Evolutionary conservation across 1,140 invertebrate species (phyloP), one percentile per base, ranked within the genome.

Genomic region (Adoxophyes honmai): DNA sequence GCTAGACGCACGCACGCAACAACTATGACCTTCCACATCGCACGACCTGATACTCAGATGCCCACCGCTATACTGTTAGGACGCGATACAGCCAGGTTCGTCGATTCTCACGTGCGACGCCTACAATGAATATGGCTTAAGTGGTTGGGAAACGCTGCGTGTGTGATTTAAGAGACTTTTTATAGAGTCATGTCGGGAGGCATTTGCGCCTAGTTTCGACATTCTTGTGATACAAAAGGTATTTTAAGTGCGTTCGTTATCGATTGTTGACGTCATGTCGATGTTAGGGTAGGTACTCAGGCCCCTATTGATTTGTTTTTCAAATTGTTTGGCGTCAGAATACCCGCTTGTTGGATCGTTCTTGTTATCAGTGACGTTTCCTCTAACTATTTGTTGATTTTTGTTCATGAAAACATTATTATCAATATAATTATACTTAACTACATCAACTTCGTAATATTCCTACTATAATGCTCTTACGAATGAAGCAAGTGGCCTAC

Each of bases 1-100:
- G 72, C 79, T n/a, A 78, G 44, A 36, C 68, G 66, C 11, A 75
- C 54, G 16, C 79, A 62, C 15, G 52, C 53, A 28, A 34, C 52
- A 21, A 58, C 57, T 10, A 81, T 42, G 38, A 83, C 18, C 67
- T 73, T 81, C 73, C 74, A 85, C 80, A 84, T 78, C 70, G 59
- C 52, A 63, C 71, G 66, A 59, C 68, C 71, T 44, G 61, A 63
- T 65, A 37, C 64, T 62, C 60, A 70, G 57, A 56, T 60, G 64
- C 68, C 69, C 59, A 54, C 62, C 71, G 67, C 68, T 72, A 73
- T 57, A 78, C 77, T 78, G 74, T 21, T 63, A 61, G 55, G 52
- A 44, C 57, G 65, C 65, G 69, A 60, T 73, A 59, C 66, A 72
- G 74, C 79, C 72, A 73, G 75, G 81, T 70, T 72, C 60, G 65